Base-by-base conservation (phyloP, 2,113 vertebrate genomes). In the Orientallactaga bullata region DNA sequence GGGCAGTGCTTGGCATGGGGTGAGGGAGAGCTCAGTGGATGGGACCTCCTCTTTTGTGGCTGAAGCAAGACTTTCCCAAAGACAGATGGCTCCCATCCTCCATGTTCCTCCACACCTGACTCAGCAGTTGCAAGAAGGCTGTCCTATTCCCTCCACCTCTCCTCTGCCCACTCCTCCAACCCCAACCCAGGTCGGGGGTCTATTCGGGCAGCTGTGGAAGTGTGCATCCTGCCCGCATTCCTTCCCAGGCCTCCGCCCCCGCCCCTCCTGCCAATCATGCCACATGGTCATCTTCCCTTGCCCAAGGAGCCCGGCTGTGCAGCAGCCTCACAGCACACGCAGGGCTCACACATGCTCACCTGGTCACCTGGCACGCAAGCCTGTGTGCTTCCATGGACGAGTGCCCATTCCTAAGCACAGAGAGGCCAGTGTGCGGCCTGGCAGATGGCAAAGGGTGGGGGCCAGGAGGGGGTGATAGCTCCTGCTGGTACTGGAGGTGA, bases 361-460 rank as follows among this genome's bases (percentile, higher is more conserved):
- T 3, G 78, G 94, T 95, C 69, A 8, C 89, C 88, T 3, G 78
- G 96, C 91, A 90, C 10, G n/a, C 74, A 47, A 10, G 65, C n/a
- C 95, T 7, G 26, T 85, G 92, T 94, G 92, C 93, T 94, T 90
- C 83, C 81, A 13, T 96, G 94, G 96, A 96, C 11, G 2, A 0
- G 8, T 96, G 97, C 97, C 96, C 93, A 18, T 88, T 88, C 93
- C 82, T 1, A 37, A 76, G 69, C 37, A 90, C 72, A 20, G 96
- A 15, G 21, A 85, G 91, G 91, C 82, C 87, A 78, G 81, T 2
- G 69, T 77, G 12, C 0, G 18, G 96, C 85, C 95, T 26, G 81
- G 95, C 95, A 97, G 97, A 97, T 97, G 97, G 97, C 30, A 37
- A 88, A 42, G 88, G 55, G 95, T 24, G 88, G 94, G 94, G 93